These are phyloP conservation scores for Anadara kagoshimensis DNA, from an alignment of 1,140 invertebrate species.

Conservation along the genomic window DNA sequence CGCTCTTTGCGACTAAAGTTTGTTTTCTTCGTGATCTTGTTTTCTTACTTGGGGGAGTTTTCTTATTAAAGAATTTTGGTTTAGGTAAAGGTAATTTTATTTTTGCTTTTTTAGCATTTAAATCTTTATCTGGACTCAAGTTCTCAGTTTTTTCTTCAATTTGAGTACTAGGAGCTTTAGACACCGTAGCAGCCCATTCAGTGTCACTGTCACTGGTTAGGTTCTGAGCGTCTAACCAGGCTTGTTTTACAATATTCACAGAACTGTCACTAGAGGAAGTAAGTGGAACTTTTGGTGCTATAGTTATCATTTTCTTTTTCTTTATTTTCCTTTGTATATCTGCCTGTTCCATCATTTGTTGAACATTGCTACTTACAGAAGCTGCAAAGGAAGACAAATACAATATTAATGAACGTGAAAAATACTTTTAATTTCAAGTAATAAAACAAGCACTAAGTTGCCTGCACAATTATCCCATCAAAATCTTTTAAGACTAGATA, in stretches of 20 bases:
- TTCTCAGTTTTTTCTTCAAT: background rate
- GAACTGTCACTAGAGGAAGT: background rate
- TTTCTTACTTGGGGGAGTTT: slow-evolving; percentile 19
- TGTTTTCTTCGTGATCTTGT: slow-evolving; percentile 37
- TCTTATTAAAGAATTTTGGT: slow-evolving; percentile 41
- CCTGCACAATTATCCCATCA: too few species aligned
- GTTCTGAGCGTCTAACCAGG: slow-evolving; percentile 35
- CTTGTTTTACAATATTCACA: slow-evolving; percentile 33
- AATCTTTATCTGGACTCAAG: slow-evolving; percentile 1
- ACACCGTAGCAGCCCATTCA: background rate
- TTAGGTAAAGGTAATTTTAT: slow-evolving; percentile 39
- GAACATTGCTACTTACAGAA: too few species aligned
- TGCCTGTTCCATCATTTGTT: too few species aligned
- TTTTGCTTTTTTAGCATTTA: slow-evolving; percentile 31
- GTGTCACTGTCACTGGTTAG: slow-evolving; percentile 23
- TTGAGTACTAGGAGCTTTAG: background rate
- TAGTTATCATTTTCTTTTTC: slow-evolving; percentile 16
- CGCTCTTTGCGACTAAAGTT: slow-evolving; percentile 43
- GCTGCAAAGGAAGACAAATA: too few species aligned
- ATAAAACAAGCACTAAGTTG: too few species aligned
- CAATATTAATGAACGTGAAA: too few species aligned
- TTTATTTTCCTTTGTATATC: background rate
- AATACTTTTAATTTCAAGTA: too few species aligned
- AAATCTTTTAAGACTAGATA: too few species aligned
- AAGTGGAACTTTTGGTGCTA: background rate